Evolutionary conservation across 2,113 vertebrate genomes (phyloP), one percentile per base, ranked within the genome.

Genomic region (Pachyramphus minor): DNA sequence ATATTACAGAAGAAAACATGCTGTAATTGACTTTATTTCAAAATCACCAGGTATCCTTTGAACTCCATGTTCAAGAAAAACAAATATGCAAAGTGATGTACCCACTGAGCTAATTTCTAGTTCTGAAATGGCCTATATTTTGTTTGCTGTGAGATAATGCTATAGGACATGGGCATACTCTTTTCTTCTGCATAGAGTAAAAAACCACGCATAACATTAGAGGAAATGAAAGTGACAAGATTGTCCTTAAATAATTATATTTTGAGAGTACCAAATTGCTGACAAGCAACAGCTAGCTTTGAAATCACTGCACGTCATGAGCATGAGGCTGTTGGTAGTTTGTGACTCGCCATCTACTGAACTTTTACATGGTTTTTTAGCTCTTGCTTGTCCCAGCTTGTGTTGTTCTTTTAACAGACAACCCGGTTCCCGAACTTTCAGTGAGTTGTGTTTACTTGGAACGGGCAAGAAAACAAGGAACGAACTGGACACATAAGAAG

Each of bases 201-300:
- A 84, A 69, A 39, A 9, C 0, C 27, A n/a, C 9, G 13, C 1
- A 6, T 7, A 52, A 39, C 15, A 19, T 41, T 6, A 24, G 1
- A 42, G 25, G 25, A 81, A 86, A 63, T 50, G 8, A 15, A 8
- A 76, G 35, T 3, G 27, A 20, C 20, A 37, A 42, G 25, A 21
- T 21, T 41, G 37, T 42, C 14, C 39, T 44, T 42, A 35, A 60
- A 52, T 21, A 88, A 47, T 12, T 19, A 3, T 28, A 44, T 39
- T 71, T 45, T 76, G 45, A 78, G 14, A 42, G 55, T 42, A 37
- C 3, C 22, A 37, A 49, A 74, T 11, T 41, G 12, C 22, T 37
- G 72, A 35, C 37, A 58, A 1, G 0, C 67, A 53, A 79, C 5
- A 78, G 23, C 16, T 53, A 41, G 24, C 41, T 67, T 27, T 64